Percentiles rank a stretch among this genome's conserved stretches.
These are phyloP conservation scores for Diabrotica undecimpunctata DNA, from an alignment of 1,140 invertebrate genomes.

Conservation along the genomic window DNA sequence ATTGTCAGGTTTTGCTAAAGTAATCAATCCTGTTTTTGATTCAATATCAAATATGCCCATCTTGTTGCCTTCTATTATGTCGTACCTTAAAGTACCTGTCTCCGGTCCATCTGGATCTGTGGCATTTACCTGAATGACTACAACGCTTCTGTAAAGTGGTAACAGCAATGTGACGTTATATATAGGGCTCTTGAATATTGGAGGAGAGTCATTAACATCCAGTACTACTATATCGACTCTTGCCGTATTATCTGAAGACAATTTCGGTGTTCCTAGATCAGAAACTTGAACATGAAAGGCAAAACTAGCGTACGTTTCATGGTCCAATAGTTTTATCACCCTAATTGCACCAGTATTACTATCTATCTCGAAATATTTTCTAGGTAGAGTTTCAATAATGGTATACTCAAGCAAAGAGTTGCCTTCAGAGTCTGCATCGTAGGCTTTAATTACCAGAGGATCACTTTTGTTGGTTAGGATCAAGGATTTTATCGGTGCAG, in stretches of 20 bases:
- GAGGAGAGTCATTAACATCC: constrained; percentile 86
- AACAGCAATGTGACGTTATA: constrained; percentile 77
- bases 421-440: constrained; percentile 74
- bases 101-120: constrained; percentile 69
- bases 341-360: constrained; percentile 83
- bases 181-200: constrained; percentile 63
- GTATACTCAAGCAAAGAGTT: constrained; percentile 81
- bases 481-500: constrained; percentile 65
- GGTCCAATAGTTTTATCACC: constrained; percentile 73
- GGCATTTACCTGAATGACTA: constrained; percentile 65
- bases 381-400: constrained; percentile 72
- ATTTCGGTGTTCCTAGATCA: constrained; percentile 78
- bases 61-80: constrained; percentile 79
- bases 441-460: constrained; percentile 75
- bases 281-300: constrained; percentile 59
- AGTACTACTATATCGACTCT: constrained; percentile 70
- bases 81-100: constrained; percentile 63
- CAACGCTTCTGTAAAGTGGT: constrained; percentile 74
- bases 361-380: constrained; percentile 80
- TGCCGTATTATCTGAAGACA: constrained; percentile 72
- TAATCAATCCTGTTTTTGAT: constrained; percentile 67
- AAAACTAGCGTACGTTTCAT: constrained; percentile 63
- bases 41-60: constrained; percentile 77
- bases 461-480: constrained; percentile 64
- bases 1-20: constrained; percentile 57